These are phyloP conservation scores for Wiebesia pumilae DNA, from an alignment of 1,140 invertebrate species.

Conservation along the genomic window DNA sequence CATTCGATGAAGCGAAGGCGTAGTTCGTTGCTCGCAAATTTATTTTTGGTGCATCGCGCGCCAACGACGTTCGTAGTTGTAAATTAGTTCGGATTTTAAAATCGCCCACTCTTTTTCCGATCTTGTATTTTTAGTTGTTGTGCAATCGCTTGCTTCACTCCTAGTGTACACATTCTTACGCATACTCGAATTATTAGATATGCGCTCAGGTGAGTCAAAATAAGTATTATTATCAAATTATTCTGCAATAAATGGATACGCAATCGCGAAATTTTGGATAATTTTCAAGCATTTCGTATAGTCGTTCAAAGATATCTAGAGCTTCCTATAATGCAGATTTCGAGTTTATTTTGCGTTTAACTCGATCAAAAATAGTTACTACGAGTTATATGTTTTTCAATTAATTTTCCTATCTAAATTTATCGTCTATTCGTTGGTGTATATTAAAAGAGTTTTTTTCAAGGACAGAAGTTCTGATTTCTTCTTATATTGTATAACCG, in stretches of 20 bases:
- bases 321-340: background rate
- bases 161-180: background rate
- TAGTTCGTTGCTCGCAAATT: constrained; percentile 41
- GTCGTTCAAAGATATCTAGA: background rate
- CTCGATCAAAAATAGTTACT: background rate
- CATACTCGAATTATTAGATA: background rate
- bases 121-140: constrained; percentile 20
- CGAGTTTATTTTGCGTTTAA: background rate
- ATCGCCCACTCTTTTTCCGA: background rate
- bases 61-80: background rate
- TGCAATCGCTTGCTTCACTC: background rate
- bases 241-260: background rate
- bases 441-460: background rate
- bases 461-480: background rate
- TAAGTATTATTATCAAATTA: background rate
- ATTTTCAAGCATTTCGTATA: background rate
- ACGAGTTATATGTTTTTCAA: background rate
- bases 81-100: background rate
- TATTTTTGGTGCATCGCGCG: constrained; percentile 18
- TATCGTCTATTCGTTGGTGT: background rate
- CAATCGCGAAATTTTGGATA: background rate
- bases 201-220: background rate
- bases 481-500: background rate
- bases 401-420: background rate
- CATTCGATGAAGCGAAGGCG: constrained; percentile 20